Evolutionary conservation across 2,797 vertebrate species (phyloP), one percentile per base, ranked within the genome.

Genomic region (Botia kubotai): DNA sequence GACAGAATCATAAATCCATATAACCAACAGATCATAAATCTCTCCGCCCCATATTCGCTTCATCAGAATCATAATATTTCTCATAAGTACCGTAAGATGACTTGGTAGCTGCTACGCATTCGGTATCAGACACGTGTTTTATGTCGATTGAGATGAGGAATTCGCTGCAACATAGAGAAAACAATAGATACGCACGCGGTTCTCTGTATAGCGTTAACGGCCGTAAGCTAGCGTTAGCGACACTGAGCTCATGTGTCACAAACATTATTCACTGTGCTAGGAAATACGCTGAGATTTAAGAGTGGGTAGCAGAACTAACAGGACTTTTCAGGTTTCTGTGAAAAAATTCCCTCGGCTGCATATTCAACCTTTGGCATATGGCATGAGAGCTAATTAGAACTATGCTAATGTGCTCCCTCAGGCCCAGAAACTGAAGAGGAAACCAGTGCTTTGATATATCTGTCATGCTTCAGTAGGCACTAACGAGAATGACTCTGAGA

Each of bases 331-430:
- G 77, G 77, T 66, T 81, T 72, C 60, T 73, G 69, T 68, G 71
- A 81, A 71, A 77, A 77, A 48, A 73, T 75, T 81, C 74, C 74
- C 62, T 23, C 29, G 60, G 74, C 74, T 80, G 52, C 78, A 80
- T 77, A 66, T 84, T 77, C 82, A 80, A 84, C 82, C 82, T 84
- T 80, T 84, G 74, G 74, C 73, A 77, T 76, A 66, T 80, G 74
- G 78, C 62, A 84, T 62, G 55, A 72, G 69, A 77, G 74, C 73
- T 84, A 81, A 84, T 84, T 84, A 84, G 82, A 83, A 77, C 52
- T 84, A 84, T 84, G 82, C 73, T 84, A 84, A 84, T 84, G 74
- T 63, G 68, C 57, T 80, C 82, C 78, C 68, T 79, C 78, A 77
- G 74, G 82, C 72, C 73, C 52, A 48, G 68, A 70, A 66, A 84